phyloP scores from a whole-genome alignment of 2,113 vertebrate species.

The Tautogolabrus adspersus region DNA sequence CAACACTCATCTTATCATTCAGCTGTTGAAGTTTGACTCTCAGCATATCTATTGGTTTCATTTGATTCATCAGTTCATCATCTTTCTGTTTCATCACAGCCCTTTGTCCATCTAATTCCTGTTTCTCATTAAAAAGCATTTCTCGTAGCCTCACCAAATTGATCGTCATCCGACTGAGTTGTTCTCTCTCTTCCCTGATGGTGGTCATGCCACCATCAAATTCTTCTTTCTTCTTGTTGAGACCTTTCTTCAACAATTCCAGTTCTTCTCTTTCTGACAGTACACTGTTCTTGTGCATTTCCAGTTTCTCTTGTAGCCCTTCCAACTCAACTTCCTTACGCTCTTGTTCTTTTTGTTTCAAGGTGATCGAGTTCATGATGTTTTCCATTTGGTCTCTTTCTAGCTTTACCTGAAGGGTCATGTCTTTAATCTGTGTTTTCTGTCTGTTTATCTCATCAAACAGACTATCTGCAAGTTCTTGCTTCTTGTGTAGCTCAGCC shows the following conservation, averaged over 20 bases:
- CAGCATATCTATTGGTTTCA: not conserved
- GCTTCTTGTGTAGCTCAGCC: not conserved
- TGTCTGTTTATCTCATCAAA: slow-evolving; percentile 15
- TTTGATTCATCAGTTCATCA: not conserved
- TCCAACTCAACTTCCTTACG: not conserved
- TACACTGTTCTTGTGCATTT: not conserved
- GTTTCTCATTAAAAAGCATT: not conserved
- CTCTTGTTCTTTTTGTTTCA: slow-evolving; percentile 15
- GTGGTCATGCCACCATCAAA: not conserved
- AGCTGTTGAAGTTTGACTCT: slow-evolving; percentile 2
- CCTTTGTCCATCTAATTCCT: not conserved
- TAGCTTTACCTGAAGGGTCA: not conserved
- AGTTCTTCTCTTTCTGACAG: slow-evolving; percentile 23
- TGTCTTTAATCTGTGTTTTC: slow-evolving; percentile 9
- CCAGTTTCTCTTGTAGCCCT: not conserved
- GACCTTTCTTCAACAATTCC: not conserved
- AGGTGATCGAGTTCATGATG: not conserved
- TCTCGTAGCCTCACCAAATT: slow-evolving; percentile 3
- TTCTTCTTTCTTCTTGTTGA: slow-evolving; percentile 31
- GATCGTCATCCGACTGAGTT: slow-evolving; percentile 18
- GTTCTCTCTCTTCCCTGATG: slow-evolving; percentile 26
- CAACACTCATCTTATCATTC: not conserved
- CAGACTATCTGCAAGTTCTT: not conserved
- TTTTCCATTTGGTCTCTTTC: slow-evolving; percentile 10
- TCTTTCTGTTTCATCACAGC: not conserved